Base-by-base conservation (phyloP, 2,113 vertebrate genomes). In the Caloenas nicobarica region DNA sequence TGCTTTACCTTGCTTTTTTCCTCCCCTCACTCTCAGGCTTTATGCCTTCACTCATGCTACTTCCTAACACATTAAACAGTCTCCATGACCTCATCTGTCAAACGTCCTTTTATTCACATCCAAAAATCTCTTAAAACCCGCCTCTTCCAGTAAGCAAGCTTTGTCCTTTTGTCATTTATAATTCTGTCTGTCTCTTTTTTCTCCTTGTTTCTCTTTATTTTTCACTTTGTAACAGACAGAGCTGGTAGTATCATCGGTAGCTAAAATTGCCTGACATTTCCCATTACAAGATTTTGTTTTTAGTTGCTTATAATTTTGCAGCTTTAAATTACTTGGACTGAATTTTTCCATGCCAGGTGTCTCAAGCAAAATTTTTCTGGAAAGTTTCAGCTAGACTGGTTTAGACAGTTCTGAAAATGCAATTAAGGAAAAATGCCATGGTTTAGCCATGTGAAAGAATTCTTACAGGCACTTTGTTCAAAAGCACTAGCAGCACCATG, bases 341-440 rank as follows among this genome's bases (percentile, higher is more conserved):
- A 95, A 84, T 94, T 95, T 96, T 97, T 96, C 95, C 95, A 93
- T 94, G 80, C 90, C 95, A 96, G 92, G 95, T 96, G 95, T 96
- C 92, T 97, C 76, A 87, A 95, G 88, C 23, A 84, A 88, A 93
- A 79, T 69, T 93, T 96, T 97, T 96, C 95, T 96, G 95, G 95
- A 92, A 97, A 96, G 83, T 92, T 93, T 96, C 93, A 96, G 77
- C 83, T 78, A 96, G 95, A 93, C 95, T 80, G 50, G 62, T 84
- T 94, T 84, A 96, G 88, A 89, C 92, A 96, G 92, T 76, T 94
- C 92, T 95, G 95, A 96, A 96, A 96, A 97, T 81, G 88, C 72
- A 95, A 79, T 95, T 93, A 96, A 90, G 86, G 88, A 71, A 84
- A 91, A 95, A 94, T 53, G 40, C 64, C 82, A 60, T 38, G 69